phyloP scores from a whole-genome alignment of 2,888 invertebrate genomes.

The Andrena haemorrhoa region DNA sequence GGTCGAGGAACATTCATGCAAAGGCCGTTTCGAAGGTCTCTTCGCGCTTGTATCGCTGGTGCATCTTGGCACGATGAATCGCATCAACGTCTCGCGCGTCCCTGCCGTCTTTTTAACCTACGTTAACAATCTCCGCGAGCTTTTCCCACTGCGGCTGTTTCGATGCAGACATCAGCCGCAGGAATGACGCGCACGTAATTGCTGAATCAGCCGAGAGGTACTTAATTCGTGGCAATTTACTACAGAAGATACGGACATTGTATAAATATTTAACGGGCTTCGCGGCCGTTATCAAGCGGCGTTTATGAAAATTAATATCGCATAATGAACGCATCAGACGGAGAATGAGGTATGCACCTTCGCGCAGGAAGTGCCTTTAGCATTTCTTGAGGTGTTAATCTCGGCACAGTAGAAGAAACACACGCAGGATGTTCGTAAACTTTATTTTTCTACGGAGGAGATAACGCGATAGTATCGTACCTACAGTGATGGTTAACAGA shows the following conservation, averaged over 20 bases:
- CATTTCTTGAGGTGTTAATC: neutral
- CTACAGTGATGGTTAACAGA: too few species aligned
- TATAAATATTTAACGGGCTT: neutral
- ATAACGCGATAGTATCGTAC: neutral
- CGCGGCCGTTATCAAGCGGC: neutral
- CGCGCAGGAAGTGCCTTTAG: neutral
- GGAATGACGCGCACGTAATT: constrained; percentile 26
- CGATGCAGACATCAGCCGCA: constrained; percentile 22
- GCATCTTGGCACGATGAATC: constrained; percentile 42
- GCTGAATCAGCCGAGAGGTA: constrained; percentile 26
- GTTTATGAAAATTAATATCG: constrained; percentile 20
- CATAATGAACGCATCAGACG: neutral
- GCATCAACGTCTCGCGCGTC: constrained; percentile 14
- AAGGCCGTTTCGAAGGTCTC: constrained; percentile 54
- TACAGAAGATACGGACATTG: constrained; percentile 10
- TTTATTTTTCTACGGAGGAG: neutral
- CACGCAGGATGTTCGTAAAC: neutral
- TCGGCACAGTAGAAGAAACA: neutral
- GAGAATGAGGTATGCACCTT: neutral
- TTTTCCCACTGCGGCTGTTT: constrained; percentile 38
- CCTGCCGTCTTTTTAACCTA: constrained; percentile 17
- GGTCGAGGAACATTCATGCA: constrained; percentile 38
- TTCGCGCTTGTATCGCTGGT: constrained; percentile 21
- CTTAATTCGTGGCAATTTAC: constrained; percentile 14
- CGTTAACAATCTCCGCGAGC: constrained; percentile 31